A percentile compares a stretch with the other conserved stretches of the same genome.
Evolutionary conservation across 2,113 vertebrate genomes (phyloP).

Genomic region (Sarotherodon lohbergeri): DNA sequence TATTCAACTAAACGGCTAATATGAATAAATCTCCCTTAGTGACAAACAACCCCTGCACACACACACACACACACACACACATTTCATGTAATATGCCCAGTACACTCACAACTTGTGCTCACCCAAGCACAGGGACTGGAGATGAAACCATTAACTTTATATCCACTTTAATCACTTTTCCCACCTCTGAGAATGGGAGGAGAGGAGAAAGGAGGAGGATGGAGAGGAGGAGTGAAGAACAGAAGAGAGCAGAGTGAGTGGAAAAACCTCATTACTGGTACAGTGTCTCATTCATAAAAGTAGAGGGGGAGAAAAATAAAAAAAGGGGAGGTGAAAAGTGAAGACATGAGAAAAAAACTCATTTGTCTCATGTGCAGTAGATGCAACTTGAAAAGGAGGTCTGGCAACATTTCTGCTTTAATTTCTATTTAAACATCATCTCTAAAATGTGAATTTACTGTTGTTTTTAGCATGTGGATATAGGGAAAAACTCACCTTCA

Average conservation of each 20-base stretch:
- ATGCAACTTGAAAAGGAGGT: background rate
- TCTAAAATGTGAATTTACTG: background rate
- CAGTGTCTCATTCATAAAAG: background rate
- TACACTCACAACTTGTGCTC: background rate
- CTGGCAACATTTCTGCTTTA: background rate
- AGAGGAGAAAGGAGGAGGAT: background rate
- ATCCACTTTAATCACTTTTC: constrained; percentile 36
- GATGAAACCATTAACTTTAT: constrained; percentile 34
- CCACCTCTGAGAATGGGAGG: background rate
- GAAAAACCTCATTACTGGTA: background rate
- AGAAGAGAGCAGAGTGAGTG: background rate
- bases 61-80: background rate
- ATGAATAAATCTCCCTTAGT: constrained; percentile 8
- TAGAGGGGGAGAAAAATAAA: background rate
- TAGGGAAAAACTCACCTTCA: background rate
- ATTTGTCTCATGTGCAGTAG: background rate
- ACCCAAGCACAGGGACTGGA: constrained; percentile 15
- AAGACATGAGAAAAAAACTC: background rate
- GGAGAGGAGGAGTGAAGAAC: background rate
- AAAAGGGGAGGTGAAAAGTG: background rate
- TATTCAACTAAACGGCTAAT: background rate
- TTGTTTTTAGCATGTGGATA: background rate
- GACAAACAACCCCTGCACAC: background rate
- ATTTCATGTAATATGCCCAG: background rate
- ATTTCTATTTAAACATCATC: background rate